Conservation (phyloP, 2,113 vertebrate species). For the Toxostoma redivivum region DNA sequence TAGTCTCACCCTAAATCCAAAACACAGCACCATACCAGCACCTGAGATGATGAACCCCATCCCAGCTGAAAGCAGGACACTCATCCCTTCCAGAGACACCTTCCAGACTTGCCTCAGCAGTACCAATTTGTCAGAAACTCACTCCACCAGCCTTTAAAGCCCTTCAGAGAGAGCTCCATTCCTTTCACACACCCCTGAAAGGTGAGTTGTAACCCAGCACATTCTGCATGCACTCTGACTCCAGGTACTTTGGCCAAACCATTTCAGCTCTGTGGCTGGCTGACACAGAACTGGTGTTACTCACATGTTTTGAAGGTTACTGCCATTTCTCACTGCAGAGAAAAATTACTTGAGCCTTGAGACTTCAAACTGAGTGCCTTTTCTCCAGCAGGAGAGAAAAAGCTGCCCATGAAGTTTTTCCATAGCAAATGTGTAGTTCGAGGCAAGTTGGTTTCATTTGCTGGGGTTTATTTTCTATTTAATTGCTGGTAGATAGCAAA, state of each 20-base stretch:
- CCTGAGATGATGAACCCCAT: background rate
- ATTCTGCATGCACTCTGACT: background rate
- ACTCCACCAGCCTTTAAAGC: background rate
- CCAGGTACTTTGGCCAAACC: background rate
- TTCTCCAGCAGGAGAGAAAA: background rate
- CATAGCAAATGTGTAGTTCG: background rate
- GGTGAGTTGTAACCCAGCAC: background rate
- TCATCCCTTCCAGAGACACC: background rate
- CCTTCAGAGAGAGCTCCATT: background rate
- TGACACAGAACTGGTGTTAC: background rate
- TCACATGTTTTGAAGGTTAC: background rate
- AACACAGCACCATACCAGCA: background rate
- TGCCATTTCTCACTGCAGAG: background rate
- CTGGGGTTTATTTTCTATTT: background rate
- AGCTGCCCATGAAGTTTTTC: background rate
- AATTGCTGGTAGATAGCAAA: background rate
- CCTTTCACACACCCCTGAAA: slow-evolving; percentile 4
- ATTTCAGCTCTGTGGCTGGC: background rate
- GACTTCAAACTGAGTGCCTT: background rate
- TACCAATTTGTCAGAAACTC: background rate
- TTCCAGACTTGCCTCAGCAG: background rate
- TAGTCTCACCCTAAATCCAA: background rate
- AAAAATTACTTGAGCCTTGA: background rate
- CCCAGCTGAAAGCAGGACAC: background rate
- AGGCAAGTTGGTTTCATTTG: background rate